phyloP scores from a whole-genome alignment of 2,888 invertebrate genomes.

The Penaeus monodon region DNA sequence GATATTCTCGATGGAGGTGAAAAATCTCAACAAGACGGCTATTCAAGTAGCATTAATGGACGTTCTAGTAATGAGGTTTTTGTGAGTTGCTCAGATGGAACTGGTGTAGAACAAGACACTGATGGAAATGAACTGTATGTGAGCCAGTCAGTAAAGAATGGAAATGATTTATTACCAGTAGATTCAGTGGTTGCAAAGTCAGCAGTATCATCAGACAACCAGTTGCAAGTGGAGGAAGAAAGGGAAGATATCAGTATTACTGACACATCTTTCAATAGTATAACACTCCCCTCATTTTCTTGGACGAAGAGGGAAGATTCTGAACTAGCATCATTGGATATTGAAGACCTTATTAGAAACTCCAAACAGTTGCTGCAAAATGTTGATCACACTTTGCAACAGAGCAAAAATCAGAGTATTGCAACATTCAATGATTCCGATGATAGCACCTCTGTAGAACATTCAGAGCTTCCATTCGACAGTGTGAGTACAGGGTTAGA shows the following conservation, averaged over 20 bases:
- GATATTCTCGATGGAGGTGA: conserved; percentile 4
- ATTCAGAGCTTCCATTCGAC: conserved; percentile 56
- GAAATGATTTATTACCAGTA: neutral
- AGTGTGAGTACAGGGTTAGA: conserved; percentile 36
- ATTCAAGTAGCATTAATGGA: neutral
- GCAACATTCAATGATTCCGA: conserved; percentile 46
- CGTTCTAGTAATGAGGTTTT: neutral
- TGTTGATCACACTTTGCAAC: conserved; percentile 61
- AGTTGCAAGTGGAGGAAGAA: conserved; percentile 3
- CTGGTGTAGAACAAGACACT: neutral
- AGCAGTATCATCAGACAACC: neutral
- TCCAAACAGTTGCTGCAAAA: conserved; percentile 55
- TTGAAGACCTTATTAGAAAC: conserved; percentile 61
- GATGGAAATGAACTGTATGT: neutral
- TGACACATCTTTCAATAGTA: conserved; percentile 49
- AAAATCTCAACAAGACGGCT: neutral
- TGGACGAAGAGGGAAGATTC: conserved; percentile 50
- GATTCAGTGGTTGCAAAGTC: neutral
- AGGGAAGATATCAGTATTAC: conserved; percentile 38
- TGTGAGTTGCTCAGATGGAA: too few relatives aligned
- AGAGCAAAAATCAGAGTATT: conserved; percentile 56
- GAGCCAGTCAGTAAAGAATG: conserved; percentile 1
- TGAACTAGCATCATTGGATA: conserved; percentile 57
- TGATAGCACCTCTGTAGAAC: conserved; percentile 51
- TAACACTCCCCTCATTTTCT: conserved; percentile 60